Evolutionary conservation across 2,113 vertebrate species (phyloP), one percentile per base, ranked within the genome.

Genomic region (Ciconia stormi): DNA sequence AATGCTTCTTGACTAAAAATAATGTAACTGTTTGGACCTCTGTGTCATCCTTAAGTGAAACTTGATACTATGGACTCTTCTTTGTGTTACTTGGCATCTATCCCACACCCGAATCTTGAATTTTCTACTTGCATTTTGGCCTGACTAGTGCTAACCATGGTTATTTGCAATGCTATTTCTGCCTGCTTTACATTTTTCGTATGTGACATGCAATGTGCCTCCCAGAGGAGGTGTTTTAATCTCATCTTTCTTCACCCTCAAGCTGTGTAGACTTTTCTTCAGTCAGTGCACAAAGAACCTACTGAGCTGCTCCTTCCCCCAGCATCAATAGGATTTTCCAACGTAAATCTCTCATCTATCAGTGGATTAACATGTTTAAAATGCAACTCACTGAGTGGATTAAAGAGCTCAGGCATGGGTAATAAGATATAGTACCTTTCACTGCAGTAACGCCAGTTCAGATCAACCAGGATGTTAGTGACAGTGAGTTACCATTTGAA

Each of bases 1-100:
- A 92, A 63, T 78, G 19, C 69, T 81, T 91, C 77, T 95, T 87
- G 58, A 71, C 92, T 92, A 93, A 94, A 97, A 87, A 81, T 91
- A 95, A 82, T 59, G 7, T 58, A 49, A 61, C 47, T 72, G 12
- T 85, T 83, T 84, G 63, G 77, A 63, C n/a, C 22, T 87, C 47
- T 71, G 16, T 94, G 94, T 91, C 89, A 66, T 76, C 81, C 65
- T 87, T 30, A 36, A 70, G 67, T 62, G 91, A 67, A 93, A 93
- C 70, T 2, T 67, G 77, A 91, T 63, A 63, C 52, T 40, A 19
- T 19, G 36, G 44, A 44, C 62, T 93, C 55, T 71, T 76, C 36
- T 70, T 25, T 36, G 56, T 79, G 36, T 89, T 70, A 26, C 34
- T 89, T 91, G 83, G 70, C 79, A 29, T 84, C 44, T 72, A 14